phyloP scores from a whole-genome alignment of 2,888 invertebrate genomes.

The Diloba caeruleocephala region DNA sequence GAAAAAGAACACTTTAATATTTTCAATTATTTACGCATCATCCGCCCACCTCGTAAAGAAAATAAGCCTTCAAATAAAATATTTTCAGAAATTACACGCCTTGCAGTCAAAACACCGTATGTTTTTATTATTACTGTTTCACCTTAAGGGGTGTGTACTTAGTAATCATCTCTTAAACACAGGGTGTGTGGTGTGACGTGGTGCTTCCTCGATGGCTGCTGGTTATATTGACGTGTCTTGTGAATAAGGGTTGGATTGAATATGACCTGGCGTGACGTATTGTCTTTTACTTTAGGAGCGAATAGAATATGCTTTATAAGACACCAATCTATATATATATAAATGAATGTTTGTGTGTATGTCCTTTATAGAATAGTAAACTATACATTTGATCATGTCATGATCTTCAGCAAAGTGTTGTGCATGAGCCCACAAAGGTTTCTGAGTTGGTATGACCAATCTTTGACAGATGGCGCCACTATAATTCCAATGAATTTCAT shows the following conservation, averaged over 20 bases:
- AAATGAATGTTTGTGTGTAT: too few relatives aligned
- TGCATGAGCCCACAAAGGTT: too few relatives aligned
- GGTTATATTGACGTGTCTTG: slow-evolving; percentile 28
- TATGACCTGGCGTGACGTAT: background rate
- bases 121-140: slow-evolving; percentile 4
- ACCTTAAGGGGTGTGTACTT: background rate
- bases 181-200: slow-evolving; percentile 30
- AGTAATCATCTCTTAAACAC: slow-evolving; percentile 5
- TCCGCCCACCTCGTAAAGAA: background rate
- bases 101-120: background rate
- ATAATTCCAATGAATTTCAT: too few relatives aligned
- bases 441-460: too few relatives aligned
- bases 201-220: slow-evolving; percentile 7
- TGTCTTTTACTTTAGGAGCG: too few relatives aligned
- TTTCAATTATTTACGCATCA: background rate
- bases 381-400: too few relatives aligned
- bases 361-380: too few relatives aligned
- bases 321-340: too few relatives aligned
- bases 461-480: too few relatives aligned
- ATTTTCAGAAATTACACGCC: background rate
- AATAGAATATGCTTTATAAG: too few relatives aligned
- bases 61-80: background rate
- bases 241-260: slow-evolving; percentile 16
- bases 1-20: background rate
- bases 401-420: too few relatives aligned